phyloP scores from a whole-genome alignment of 2,888 invertebrate genomes.

The Apamea sordens region DNA sequence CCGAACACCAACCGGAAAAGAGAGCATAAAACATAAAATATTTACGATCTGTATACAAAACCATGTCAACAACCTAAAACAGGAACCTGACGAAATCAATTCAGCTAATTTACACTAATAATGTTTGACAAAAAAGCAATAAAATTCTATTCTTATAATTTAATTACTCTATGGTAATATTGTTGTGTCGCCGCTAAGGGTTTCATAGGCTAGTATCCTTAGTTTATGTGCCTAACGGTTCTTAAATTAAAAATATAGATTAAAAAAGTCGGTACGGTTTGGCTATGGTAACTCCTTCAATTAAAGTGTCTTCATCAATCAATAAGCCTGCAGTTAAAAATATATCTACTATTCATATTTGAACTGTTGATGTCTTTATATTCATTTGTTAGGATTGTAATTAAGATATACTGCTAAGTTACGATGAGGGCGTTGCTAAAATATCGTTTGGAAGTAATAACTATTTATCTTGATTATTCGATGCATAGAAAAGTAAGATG shows the following conservation, averaged over 20 bases:
- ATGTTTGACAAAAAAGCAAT: slow-evolving; percentile 48
- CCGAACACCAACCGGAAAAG: slow-evolving; percentile 1
- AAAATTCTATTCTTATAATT: slow-evolving; percentile 38
- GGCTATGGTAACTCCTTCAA: slow-evolving; percentile 36
- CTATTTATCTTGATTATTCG: slow-evolving; percentile 8
- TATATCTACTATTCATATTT: slow-evolving; percentile 26
- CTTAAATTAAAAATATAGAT: slow-evolving; percentile 37
- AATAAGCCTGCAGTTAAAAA: slow-evolving; percentile 29
- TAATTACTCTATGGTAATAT: slow-evolving; percentile 35
- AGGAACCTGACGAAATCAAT: slow-evolving; percentile 26
- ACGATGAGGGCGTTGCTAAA: slow-evolving; percentile 30
- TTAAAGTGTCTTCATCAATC: slow-evolving; percentile 65
- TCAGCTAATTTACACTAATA: slow-evolving; percentile 47
- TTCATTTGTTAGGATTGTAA: slow-evolving; percentile 51
- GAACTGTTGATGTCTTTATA: slow-evolving; percentile 51
- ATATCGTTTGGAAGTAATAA: slow-evolving; percentile 15
- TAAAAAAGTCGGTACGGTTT: slow-evolving; percentile 33
- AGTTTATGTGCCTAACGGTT: slow-evolving; percentile 55
- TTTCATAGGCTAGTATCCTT: slow-evolving; percentile 10
- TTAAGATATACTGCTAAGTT: slow-evolving; percentile 41
- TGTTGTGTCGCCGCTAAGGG: slow-evolving; percentile 46
- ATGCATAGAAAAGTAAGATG: neutral
- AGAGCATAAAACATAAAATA: slow-evolving; percentile 1
- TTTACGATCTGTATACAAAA: slow-evolving; percentile 20
- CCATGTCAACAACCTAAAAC: slow-evolving; percentile 47